Conservation (phyloP, 2,113 vertebrate genomes). For the Sapajus apella region DNA sequence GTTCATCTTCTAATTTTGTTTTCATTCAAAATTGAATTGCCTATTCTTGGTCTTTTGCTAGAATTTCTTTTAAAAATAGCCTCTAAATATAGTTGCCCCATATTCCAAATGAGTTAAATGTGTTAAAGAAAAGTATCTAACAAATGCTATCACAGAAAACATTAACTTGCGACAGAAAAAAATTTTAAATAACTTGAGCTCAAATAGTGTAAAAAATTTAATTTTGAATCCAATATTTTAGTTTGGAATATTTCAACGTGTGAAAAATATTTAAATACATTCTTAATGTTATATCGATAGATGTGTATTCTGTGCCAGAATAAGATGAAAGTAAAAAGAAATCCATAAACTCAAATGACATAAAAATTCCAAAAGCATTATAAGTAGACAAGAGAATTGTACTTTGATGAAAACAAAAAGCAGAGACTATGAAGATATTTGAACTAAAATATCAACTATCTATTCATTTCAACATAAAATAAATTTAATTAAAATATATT, state of each 20-base stretch:
- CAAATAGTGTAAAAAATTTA: neutral
- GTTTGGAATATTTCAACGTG: neutral
- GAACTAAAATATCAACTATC: neutral
- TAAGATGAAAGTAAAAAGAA: neutral
- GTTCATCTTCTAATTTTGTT: neutral
- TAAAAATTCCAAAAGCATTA: neutral
- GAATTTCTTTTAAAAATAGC: neutral
- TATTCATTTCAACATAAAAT: neutral
- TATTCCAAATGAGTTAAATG: neutral
- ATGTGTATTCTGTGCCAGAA: neutral
- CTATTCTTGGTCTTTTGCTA: neutral
- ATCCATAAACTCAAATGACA: neutral
- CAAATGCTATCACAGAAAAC: neutral
- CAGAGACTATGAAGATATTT: neutral
- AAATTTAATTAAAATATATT: neutral
- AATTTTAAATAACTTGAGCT: neutral
- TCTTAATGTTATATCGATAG: neutral
- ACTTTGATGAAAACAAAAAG: neutral
- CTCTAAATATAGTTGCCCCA: neutral
- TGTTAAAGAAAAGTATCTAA: neutral
- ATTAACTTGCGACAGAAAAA: neutral
- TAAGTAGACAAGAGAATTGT: neutral
- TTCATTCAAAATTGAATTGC: neutral
- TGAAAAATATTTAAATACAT: neutral
- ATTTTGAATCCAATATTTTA: constrained; percentile 17